phyloP scores from a whole-genome alignment of 1,140 invertebrate genomes.

The Bombus polaris region DNA sequence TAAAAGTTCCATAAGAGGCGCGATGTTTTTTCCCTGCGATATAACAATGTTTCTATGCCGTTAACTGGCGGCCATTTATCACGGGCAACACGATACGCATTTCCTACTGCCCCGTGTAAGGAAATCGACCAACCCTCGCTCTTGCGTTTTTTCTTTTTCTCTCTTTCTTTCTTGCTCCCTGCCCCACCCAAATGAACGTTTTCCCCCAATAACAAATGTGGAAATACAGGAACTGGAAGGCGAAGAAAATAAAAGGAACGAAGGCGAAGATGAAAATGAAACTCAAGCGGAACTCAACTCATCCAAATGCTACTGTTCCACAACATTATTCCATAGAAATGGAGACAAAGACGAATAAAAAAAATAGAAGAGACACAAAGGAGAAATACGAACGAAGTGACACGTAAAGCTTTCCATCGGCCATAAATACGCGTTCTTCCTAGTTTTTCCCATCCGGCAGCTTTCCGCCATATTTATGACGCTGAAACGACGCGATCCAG shows the following conservation, averaged over 20 bases:
- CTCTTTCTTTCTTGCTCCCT: background rate
- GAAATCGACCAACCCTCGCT: background rate
- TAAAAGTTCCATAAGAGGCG: constrained; percentile 26
- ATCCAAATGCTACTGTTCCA: background rate
- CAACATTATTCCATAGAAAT: background rate
- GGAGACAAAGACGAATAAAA: background rate
- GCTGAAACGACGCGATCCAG: constrained; percentile 42
- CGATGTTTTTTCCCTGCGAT: background rate
- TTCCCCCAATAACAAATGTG: background rate
- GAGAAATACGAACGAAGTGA: background rate
- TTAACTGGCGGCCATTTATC: constrained; percentile 34
- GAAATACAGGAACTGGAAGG: background rate
- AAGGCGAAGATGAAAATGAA: background rate
- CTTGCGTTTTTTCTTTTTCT: too few species aligned
- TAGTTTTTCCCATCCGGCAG: constrained; percentile 14
- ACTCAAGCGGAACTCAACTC: background rate
- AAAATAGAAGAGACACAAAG: background rate
- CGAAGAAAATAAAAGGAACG: too few species aligned
- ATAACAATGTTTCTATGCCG: background rate
- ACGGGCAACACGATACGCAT: constrained; percentile 3
- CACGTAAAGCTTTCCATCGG: background rate
- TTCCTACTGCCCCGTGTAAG: constrained; percentile 21
- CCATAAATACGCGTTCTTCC: constrained; percentile 41
- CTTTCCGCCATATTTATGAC: constrained; percentile 59
- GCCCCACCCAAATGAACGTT: background rate